phyloP scores from a whole-genome alignment of 2,888 invertebrate species.

The Mechanitis messenoides region DNA sequence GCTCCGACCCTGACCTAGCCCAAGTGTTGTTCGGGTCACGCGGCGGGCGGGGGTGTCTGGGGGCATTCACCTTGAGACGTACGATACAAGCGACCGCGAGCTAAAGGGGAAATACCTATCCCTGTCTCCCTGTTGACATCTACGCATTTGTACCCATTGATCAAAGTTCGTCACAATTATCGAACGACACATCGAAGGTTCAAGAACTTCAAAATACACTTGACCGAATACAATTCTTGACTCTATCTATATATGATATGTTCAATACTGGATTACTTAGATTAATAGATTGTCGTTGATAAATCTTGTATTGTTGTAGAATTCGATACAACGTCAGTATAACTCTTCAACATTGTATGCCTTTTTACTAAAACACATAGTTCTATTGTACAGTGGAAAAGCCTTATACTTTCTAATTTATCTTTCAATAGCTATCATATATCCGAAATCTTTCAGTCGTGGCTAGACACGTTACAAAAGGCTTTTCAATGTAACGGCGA shows the following conservation, averaged over 20 bases:
- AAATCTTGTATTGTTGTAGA: too few species aligned
- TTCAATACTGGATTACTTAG: too few species aligned
- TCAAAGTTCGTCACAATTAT: conserved; percentile 8
- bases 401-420: background rate
- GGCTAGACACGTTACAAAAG: conserved; percentile 13
- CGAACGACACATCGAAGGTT: too few species aligned
- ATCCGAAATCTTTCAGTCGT: conserved; percentile 1
- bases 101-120: conserved; percentile 29
- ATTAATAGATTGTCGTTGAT: too few species aligned
- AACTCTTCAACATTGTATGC: too few species aligned
- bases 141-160: conserved; percentile 11
- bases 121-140: conserved; percentile 18
- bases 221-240: too few species aligned
- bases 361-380: conserved; percentile 3
- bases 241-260: too few species aligned
- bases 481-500: conserved; percentile 10
- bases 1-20: conserved; percentile 72
- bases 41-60: conserved; percentile 62
- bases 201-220: too few species aligned
- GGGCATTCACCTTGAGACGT: conserved; percentile 73
- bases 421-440: background rate
- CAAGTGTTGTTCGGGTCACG: conserved; percentile 71
- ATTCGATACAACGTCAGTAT: too few species aligned
- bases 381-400: background rate
- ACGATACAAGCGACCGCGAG: conserved; percentile 48